Conservation (phyloP, 2,113 vertebrate species). For the Barnardius zonarius region DNA sequence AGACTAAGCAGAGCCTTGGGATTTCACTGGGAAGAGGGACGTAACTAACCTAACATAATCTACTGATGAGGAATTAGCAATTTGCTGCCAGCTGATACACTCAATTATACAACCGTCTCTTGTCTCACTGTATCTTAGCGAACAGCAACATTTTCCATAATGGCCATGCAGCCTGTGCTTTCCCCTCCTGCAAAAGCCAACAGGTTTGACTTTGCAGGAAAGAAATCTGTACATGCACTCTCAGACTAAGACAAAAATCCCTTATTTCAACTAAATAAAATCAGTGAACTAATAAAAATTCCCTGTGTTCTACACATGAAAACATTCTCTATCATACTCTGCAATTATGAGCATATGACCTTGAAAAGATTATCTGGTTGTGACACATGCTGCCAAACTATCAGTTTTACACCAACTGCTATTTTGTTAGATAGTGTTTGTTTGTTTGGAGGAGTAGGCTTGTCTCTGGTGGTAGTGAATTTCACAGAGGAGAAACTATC, state of each 20-base stretch:
- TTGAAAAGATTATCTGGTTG: background rate
- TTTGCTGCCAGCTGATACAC: background rate
- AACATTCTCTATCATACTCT: background rate
- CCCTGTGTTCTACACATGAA: background rate
- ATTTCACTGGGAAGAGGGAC: background rate
- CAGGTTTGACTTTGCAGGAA: background rate
- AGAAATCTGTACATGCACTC: background rate
- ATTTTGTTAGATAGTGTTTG: background rate
- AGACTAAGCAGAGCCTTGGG: conserved; percentile 41
- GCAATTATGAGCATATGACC: background rate
- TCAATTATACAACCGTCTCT: background rate
- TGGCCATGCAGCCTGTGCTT: background rate
- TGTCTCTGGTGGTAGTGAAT: rapidly evolving
- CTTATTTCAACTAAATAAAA: background rate
- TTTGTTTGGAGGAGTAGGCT: background rate
- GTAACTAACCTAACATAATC: background rate
- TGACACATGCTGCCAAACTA: background rate
- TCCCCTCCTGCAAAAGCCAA: background rate
- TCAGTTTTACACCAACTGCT: background rate
- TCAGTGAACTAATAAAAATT: background rate
- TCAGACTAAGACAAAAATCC: background rate
- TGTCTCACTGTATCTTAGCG: background rate
- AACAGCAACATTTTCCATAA: background rate
- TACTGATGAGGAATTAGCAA: conserved; percentile 16
- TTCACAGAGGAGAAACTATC: background rate